Evolutionary conservation across 2,113 vertebrate species (phyloP).

Genomic region (Notarius lentiginosus): DNA sequence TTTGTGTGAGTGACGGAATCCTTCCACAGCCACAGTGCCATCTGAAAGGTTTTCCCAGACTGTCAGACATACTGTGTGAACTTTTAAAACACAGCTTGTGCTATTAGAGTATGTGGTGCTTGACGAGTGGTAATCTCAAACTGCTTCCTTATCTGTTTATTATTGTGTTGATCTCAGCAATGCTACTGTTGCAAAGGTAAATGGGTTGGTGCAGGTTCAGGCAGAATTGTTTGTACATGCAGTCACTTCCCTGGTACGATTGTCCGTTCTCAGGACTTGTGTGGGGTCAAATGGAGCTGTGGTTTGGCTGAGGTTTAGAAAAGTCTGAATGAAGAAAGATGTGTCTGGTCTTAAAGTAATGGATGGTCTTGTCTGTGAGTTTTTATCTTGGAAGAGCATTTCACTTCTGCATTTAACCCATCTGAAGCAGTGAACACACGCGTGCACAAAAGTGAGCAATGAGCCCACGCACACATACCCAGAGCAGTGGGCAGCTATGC

Average conservation of each 20-base stretch:
- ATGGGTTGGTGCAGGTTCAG: background rate
- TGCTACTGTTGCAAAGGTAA: constrained; percentile 10
- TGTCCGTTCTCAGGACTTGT: background rate
- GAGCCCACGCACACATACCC: too few relatives aligned
- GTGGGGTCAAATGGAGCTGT: background rate
- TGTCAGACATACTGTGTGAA: constrained; percentile 43
- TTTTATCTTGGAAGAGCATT: background rate
- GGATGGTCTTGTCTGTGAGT: background rate
- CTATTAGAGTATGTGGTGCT: background rate
- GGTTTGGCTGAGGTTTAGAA: background rate
- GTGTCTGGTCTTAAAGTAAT: background rate
- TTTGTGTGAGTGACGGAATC: background rate
- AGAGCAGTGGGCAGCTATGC: too few relatives aligned
- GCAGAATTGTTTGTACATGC: background rate
- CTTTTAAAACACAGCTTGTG: constrained; percentile 47
- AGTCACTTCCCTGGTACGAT: background rate
- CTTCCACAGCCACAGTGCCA: background rate
- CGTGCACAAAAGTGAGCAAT: too few relatives aligned
- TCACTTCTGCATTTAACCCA: too few relatives aligned
- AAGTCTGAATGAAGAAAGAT: background rate
- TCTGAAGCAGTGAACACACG: too few relatives aligned
- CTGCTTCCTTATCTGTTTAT: background rate
- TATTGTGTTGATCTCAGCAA: background rate
- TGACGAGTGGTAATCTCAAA: background rate
- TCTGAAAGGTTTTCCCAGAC: background rate